Evolutionary conservation across 2,113 vertebrate species (phyloP).

Genomic region (Tychaedon coryphoeus): DNA sequence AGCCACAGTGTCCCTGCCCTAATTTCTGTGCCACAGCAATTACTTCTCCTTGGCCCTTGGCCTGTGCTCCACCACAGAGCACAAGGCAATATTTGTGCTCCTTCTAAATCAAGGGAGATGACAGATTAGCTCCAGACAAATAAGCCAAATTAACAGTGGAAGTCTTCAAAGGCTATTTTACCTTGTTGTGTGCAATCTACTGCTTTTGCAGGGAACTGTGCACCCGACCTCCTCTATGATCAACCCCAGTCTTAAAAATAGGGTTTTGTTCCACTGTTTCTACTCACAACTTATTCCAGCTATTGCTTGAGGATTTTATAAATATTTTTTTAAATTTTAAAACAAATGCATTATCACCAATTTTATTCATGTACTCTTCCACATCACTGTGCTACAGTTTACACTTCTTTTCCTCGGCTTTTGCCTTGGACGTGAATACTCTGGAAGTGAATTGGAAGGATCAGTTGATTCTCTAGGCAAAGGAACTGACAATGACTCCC

Average conservation of each 20-base stretch:
- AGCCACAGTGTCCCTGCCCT: not conserved
- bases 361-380: not conserved
- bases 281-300: not conserved
- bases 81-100: not conserved
- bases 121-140: not conserved
- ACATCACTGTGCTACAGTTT: not conserved
- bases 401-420: rapidly evolving
- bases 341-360: not conserved
- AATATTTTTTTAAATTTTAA: not conserved
- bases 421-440: not conserved
- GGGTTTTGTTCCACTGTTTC: not conserved
- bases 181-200: not conserved
- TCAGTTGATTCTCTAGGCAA: not conserved
- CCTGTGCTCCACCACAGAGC: not conserved
- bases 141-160: not conserved
- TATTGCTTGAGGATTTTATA: not conserved
- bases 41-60: not conserved
- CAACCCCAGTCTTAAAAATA: not conserved
- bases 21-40: not conserved
- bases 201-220: not conserved
- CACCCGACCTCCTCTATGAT: not conserved
- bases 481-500: not conserved
- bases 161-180: not conserved
- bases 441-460: not conserved
- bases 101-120: not conserved